Evolutionary conservation across 2,113 vertebrate species (phyloP).

Genomic region (Potamarius usumacintae): DNA sequence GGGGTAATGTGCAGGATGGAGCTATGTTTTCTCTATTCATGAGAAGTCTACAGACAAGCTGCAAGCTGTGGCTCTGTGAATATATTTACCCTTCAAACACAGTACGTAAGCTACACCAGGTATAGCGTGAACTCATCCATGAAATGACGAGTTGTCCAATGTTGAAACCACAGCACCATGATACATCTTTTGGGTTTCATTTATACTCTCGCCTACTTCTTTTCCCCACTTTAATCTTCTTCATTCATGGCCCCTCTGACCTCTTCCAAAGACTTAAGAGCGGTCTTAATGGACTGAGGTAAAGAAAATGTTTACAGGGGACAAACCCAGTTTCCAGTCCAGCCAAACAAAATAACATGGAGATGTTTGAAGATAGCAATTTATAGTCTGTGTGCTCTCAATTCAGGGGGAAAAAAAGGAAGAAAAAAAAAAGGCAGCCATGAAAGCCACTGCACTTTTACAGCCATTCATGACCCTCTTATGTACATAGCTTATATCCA

Average conservation of each 20-base stretch:
- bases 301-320: conserved; percentile 22
- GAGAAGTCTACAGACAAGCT: conserved; percentile 18
- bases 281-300: conserved; percentile 12
- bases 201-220: not conserved
- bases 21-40: conserved; percentile 40
- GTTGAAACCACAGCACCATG: conserved; percentile 6
- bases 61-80: conserved; percentile 15
- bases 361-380: conserved; percentile 9
- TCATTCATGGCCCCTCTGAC: not conserved
- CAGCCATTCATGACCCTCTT: conserved; percentile 16
- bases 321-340: conserved; percentile 17
- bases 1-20: conserved; percentile 34
- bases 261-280: conserved; percentile 14
- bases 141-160: conserved; percentile 22
- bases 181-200: conserved; percentile 14
- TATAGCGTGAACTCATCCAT: conserved; percentile 14
- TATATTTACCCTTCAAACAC: conserved; percentile 22
- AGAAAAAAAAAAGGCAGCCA: not conserved
- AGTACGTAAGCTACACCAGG: not conserved
- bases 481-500: conserved; percentile 10
- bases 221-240: conserved; percentile 20
- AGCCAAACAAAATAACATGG: conserved; percentile 10
- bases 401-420: not conserved
- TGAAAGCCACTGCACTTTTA: not conserved
- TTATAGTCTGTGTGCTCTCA: not conserved